Evolutionary conservation across 2,888 invertebrate genomes (phyloP).

Genomic region (Sarcophaga carnaria): DNA sequence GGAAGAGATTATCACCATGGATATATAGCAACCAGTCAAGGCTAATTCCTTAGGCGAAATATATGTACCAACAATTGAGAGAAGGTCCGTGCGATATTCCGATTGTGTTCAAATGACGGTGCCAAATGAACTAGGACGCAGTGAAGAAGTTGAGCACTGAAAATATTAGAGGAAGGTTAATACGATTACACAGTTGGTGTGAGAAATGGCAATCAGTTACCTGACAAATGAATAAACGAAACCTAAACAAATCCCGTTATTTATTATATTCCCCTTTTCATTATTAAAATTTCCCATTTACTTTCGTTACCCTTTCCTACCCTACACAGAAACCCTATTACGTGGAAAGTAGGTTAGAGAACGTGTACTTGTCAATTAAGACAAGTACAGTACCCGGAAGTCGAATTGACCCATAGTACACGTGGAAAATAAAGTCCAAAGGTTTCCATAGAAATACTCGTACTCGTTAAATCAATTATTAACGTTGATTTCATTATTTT

Average conservation of each 20-base stretch:
- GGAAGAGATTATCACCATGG: too few species aligned
- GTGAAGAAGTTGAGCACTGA: too few species aligned
- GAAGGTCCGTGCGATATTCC: too few species aligned
- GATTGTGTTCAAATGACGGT: too few species aligned
- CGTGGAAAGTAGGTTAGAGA: background rate
- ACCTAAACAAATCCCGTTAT: background rate
- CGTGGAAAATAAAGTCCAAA: background rate
- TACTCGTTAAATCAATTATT: constrained; percentile 29
- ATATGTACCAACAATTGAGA: too few species aligned
- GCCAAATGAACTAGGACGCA: too few species aligned
- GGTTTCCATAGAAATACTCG: background rate
- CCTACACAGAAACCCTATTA: background rate
- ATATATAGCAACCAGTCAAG: too few species aligned
- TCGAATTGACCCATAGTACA: background rate
- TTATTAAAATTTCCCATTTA: constrained; percentile 18
- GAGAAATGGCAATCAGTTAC: background rate
- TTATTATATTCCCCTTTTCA: background rate
- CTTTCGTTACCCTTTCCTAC: background rate
- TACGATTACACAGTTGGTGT: background rate
- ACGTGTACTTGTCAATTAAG: too few species aligned
- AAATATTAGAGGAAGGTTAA: too few species aligned
- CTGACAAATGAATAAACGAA: background rate
- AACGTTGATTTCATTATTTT: constrained; percentile 18
- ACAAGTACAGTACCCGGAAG: too few species aligned
- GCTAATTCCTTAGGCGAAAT: too few species aligned